Base-by-base conservation (phyloP, 2,113 vertebrate species). In the Chaenocephalus aceratus region DNA sequence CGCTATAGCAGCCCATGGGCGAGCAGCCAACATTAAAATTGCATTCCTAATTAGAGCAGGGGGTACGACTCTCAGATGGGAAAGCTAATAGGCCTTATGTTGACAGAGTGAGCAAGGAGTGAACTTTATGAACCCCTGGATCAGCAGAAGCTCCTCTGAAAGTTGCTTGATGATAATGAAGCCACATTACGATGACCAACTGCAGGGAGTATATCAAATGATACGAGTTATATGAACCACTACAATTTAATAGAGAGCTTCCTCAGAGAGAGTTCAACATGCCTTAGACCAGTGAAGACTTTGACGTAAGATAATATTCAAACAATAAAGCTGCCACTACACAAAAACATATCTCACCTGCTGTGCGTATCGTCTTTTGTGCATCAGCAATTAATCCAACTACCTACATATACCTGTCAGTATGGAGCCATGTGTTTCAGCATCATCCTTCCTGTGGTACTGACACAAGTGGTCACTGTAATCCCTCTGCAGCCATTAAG, bases 21-120 rank as follows among this genome's bases (percentile, higher is more conserved):
- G 0, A 51, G 60, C 1, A 45, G 80, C 86, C 80, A 86, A 76
- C 79, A 64, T 86, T 69, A 68, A 86, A 86, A 90, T 83, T 66
- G 56, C 76, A 80, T 76, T 80, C 58, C 78, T 89, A 84, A 89
- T 89, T 89, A 76, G 68, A 83, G 67, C 45, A 4, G 14, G 67
- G 49, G 56, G 23, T 36, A 71, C 59, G 66, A 57, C 26, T 45
- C 75, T 67, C 66, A 70, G 63, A 64, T 23, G 44, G 58, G 72
- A 18, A 44, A 52, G 51, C 52, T 49, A 77, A 79, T 44, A 51
- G 71, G 54, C 41, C 49, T 78, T 56, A 80, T 77, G 70, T 75
- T 86, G 85, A 86, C 63, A 82, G 62, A 83, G 69, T 79, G 68
- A 77, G 77, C 66, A 54, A 2, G 36, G 56, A 15, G n/a, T 82